Percentiles rank a stretch among this genome's conserved stretches.
Conservation (phyloP, 1,140 invertebrate species). For the Cepaea nemoralis region DNA sequence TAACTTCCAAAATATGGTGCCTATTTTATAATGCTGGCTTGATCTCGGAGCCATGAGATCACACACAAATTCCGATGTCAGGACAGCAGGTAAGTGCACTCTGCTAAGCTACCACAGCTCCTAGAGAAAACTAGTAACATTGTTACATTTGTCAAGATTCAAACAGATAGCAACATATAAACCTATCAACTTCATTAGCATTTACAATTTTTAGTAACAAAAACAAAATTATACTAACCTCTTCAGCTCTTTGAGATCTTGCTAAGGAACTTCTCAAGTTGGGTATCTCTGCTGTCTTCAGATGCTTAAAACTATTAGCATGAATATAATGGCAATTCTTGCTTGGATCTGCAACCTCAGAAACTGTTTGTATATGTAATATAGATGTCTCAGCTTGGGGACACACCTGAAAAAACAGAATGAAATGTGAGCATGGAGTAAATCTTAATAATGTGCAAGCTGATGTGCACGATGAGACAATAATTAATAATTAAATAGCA, state of each 20-base stretch:
- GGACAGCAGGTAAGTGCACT: background rate
- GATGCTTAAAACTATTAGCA: conserved; percentile 8
- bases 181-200: background rate
- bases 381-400: background rate
- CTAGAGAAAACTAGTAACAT: background rate
- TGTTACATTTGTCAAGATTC: background rate
- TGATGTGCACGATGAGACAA: too few species aligned
- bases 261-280: conserved; percentile 8
- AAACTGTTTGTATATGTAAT: conserved; percentile 8
- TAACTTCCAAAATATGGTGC: too few species aligned
- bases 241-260: conserved; percentile 25
- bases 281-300: conserved; percentile 2
- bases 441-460: too few species aligned
- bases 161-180: background rate
- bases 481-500: too few species aligned
- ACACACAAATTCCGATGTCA: too few species aligned
- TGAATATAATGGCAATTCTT: conserved; percentile 12
- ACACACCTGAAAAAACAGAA: conserved; percentile 7
- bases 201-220: too few species aligned
- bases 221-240: background rate
- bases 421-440: too few species aligned
- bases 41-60: too few species aligned
- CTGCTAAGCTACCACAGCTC: background rate
- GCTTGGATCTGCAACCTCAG: background rate
- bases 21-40: too few species aligned